These are phyloP conservation scores for Nemotelus nigrinus DNA, from an alignment of 2,888 invertebrate genomes.

Conservation along the genomic window DNA sequence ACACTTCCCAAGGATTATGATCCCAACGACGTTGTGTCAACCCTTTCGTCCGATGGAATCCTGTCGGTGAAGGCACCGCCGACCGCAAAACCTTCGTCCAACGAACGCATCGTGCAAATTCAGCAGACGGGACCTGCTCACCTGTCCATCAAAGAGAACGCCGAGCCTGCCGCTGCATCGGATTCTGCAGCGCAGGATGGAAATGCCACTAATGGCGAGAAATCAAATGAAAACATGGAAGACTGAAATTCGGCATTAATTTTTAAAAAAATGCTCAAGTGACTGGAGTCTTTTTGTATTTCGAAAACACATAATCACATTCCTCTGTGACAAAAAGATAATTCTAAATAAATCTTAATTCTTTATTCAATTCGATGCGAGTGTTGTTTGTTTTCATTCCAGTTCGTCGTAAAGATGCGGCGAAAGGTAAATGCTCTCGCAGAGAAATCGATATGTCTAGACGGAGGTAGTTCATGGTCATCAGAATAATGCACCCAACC, in stretches of 20 bases:
- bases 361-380: neutral
- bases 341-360: neutral
- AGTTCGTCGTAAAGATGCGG: neutral
- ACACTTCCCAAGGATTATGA: slow-evolving; percentile 80
- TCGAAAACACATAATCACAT: neutral
- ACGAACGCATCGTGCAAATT: slow-evolving; percentile 70
- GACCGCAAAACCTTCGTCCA: slow-evolving; percentile 59
- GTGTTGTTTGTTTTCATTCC: neutral
- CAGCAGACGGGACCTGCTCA: slow-evolving; percentile 71
- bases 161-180: neutral
- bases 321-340: neutral
- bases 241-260: neutral
- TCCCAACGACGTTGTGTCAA: slow-evolving; percentile 76
- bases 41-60: slow-evolving; percentile 79
- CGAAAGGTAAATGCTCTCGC: neutral
- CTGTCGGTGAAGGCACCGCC: slow-evolving; percentile 75
- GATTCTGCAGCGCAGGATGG: slow-evolving; percentile 10
- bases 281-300: neutral
- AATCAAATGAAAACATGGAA: slow-evolving; percentile 39
- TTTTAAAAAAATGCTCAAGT: neutral
- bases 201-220: slow-evolving; percentile 5
- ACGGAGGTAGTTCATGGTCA: slow-evolving; percentile 6
- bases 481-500: no score
- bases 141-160: slow-evolving; percentile 66
- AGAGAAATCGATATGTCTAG: slow-evolving; percentile 37